Evolutionary conservation across 2,113 vertebrate species (phyloP), one percentile per base, ranked within the genome.

Genomic region (Cryptotis parvus): DNA sequence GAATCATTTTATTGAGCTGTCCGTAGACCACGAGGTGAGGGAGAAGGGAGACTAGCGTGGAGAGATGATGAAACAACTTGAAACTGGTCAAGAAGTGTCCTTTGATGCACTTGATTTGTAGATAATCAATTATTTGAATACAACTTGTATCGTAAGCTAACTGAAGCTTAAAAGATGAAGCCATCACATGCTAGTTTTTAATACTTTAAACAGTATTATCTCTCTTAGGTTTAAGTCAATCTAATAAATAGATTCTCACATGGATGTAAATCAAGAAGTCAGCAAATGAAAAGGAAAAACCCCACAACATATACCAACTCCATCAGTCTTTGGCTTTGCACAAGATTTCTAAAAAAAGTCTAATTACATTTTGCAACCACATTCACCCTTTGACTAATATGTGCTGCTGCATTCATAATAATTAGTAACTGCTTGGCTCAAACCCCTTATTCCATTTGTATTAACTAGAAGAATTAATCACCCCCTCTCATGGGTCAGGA

Each of bases 321-420:
- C 49, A 33, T 89, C 78, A 89, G 18, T 69, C 35, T 41, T 49
- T 10, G 27, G 43, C 29, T 24, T 89, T 78, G 70, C 12, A 84
- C 76, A 93, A 89, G 35, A 70, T 94, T 92, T 90, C 90, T 91
- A 61, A 83, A 94, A 91, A 91, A 68, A 35, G 33, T 79, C 43
- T 78, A 72, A 41, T 63, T n/a, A 41, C 58, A 41, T 58, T 76
- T 43, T 77, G 33, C 58, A 90, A 69, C 15, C 74, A 66, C 35
- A n/a, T 89, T 89, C 61, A 66, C 15, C 76, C 74, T 52, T 87
- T 82, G 77, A 84, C 74, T 70, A 79, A 10, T 41, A 81, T 4
- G 27, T 70, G 76, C 61, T 66, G 63, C 87, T 39, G n/a, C 24
- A 35, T 74, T 91, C 69, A 29, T 63, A 90, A 72, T 90, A 72